Evolutionary conservation across 2,113 vertebrate species (phyloP).

Genomic region (Syngnathoides biaculeatus): DNA sequence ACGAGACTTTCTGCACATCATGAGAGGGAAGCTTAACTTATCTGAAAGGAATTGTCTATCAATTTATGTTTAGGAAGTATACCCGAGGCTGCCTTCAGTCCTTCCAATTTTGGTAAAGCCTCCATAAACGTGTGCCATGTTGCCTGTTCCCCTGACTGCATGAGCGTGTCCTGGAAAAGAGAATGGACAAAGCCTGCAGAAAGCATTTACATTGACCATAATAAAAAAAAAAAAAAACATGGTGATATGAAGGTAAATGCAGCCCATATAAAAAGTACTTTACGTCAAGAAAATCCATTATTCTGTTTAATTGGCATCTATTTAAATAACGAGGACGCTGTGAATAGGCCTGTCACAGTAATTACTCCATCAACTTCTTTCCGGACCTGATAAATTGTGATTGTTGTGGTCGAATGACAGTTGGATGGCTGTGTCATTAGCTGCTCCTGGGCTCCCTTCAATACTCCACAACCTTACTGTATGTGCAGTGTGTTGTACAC

Average conservation of each 20-base stretch:
- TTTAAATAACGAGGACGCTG: neutral
- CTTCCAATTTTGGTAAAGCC: constrained; percentile 44
- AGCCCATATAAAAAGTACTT: neutral
- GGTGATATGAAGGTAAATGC: neutral
- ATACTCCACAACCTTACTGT: too few relatives aligned
- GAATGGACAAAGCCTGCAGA: neutral
- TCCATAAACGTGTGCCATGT: constrained; percentile 44
- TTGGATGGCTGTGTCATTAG: too few relatives aligned
- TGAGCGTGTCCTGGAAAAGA: constrained; percentile 51
- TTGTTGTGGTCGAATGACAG: too few relatives aligned
- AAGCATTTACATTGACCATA: too few relatives aligned
- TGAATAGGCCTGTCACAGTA: neutral
- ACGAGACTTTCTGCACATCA: neutral
- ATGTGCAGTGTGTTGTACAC: too few relatives aligned
- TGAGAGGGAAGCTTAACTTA: neutral
- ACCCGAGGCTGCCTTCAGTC: constrained; percentile 39
- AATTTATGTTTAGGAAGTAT: constrained; percentile 35
- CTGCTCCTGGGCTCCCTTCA: too few relatives aligned
- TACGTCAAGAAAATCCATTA: neutral
- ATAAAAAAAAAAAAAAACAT: neutral
- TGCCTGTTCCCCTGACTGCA: constrained; percentile 46
- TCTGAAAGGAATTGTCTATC: neutral
- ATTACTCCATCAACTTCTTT: too few relatives aligned
- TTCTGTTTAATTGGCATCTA: neutral
- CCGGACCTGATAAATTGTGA: too few relatives aligned